A percentile compares a stretch with the other conserved stretches of the same genome.
These are phyloP conservation scores for Morpho achilles DNA, from an alignment of 2,888 invertebrate species.

Conservation along the genomic window DNA sequence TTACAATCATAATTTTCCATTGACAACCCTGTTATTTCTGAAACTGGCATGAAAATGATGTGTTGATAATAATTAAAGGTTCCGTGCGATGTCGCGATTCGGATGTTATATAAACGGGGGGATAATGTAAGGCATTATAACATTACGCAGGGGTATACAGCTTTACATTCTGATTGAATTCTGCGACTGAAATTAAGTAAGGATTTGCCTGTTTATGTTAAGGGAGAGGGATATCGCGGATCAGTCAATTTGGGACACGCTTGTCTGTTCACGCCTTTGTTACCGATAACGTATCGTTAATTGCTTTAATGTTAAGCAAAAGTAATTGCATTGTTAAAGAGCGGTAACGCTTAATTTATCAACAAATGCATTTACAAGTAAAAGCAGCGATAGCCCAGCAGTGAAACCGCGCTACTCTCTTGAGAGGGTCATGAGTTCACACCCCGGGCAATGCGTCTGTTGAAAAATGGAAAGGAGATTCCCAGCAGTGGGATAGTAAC, in stretches of 20 bases:
- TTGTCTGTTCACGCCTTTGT: conserved; percentile 59
- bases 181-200: conserved; percentile 78
- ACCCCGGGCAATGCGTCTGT: no score
- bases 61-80: conserved; percentile 80
- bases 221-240: conserved; percentile 63
- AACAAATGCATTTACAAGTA: no score
- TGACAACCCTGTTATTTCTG: conserved; percentile 59
- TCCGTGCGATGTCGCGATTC: conserved; percentile 63
- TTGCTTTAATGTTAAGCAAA: conserved; percentile 25
- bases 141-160: conserved; percentile 72
- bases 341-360: neutral
- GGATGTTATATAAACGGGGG: conserved; percentile 54
- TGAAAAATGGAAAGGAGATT: no score
- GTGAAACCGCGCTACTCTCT: no score
- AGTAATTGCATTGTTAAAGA: conserved; percentile 2
- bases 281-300: conserved; percentile 34
- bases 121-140: conserved; percentile 75
- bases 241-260: conserved; percentile 66
- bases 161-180: conserved; percentile 77
- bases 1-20: conserved; percentile 18
- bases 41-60: conserved; percentile 72
- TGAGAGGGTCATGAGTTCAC: no score
- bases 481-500: no score
- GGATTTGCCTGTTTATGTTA: conserved; percentile 76
- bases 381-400: no score